These are phyloP conservation scores for Drosophila sordidula DNA, from an alignment of 2,888 invertebrate species.

Conservation along the genomic window DNA sequence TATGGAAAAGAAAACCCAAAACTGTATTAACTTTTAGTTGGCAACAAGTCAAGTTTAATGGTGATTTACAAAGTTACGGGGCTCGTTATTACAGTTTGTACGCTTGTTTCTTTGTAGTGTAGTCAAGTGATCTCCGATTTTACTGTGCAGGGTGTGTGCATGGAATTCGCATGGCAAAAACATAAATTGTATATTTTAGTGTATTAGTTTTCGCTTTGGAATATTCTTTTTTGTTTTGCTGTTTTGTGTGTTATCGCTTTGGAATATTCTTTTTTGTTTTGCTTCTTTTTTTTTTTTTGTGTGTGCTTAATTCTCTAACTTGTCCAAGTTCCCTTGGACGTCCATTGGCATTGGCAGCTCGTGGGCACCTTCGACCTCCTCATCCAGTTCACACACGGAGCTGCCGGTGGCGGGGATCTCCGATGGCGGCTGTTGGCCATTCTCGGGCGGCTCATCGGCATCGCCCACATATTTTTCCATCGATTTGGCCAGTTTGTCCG, in stretches of 20 bases:
- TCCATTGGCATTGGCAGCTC: background rate
- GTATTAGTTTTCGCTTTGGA: background rate
- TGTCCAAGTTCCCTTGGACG: background rate
- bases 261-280: constrained; percentile 1
- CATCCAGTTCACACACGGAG: constrained; percentile 16
- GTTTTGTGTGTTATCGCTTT: background rate
- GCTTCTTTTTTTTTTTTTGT: background rate
- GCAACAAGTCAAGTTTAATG: constrained; percentile 36
- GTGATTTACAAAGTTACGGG: constrained; percentile 2
- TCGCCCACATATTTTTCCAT: constrained; percentile 86
- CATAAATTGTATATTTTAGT: background rate
- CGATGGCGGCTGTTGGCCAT: constrained; percentile 9
- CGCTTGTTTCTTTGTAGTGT: background rate
- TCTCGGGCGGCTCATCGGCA: constrained; percentile 19
- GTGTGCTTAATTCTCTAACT: constrained; percentile 29
- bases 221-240: constrained; percentile 4
- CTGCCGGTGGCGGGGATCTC: constrained; percentile 4
- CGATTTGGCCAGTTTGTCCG: constrained; percentile 89
- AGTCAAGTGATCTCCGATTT: background rate
- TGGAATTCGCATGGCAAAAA: background rate
- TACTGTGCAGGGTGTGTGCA: background rate
- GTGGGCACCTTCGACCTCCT: constrained; percentile 14
- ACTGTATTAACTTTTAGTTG: background rate
- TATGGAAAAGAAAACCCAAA: constrained; percentile 30
- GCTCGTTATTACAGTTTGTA: background rate